Evolutionary conservation across 2,113 vertebrate species (phyloP), one percentile per base, ranked within the genome.

Genomic region (Microcebus murinus): DNA sequence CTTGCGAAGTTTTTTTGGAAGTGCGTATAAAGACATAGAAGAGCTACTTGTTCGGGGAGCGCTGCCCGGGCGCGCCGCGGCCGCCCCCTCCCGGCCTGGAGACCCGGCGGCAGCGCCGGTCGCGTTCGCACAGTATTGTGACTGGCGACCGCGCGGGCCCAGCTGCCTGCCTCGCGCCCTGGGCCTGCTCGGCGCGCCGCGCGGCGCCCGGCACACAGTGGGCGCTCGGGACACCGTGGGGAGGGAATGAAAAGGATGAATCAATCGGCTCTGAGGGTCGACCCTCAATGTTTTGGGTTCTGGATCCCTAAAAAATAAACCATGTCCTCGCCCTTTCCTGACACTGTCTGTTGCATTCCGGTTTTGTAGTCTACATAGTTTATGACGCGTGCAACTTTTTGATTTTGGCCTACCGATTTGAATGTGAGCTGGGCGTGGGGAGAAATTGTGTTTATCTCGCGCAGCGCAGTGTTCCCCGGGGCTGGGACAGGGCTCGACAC

Each of bases 21-120:
- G 95, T n/a, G 90, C 94, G 68, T 98, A 98, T 98, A 98, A 98
- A 99, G 98, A 99, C 97, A 95, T 98, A 98, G 98, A 79, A 96
- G 96, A 85, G 87, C 94, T 98, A 76, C 96, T 94, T 71, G 96
- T 57, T 87, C 89, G 50, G 55, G 73, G 95, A 96, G 94, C 57
- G 63, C 91, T n/a, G 85, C 59, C 59, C 8, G 4, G 48, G 71
- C 15, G 57, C 77, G 61, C 74, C 84, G 80, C 90, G 74, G 91
- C 87, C 93, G 93, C 97, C 96, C 90, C 79, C 94, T 95, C 97
- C 87, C 36, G 79, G 95, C 84, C 90, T 21, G 77, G 96, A 91
- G 95, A 17, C 65, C 86, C 52, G 52, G 52, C 52, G 52, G 17
- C 52, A 18, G 52, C 52, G 52, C 18, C 52, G 18, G 59, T 7